Evolutionary conservation across 2,888 invertebrate species (phyloP).

Genomic region (Helicoverpa assulta): DNA sequence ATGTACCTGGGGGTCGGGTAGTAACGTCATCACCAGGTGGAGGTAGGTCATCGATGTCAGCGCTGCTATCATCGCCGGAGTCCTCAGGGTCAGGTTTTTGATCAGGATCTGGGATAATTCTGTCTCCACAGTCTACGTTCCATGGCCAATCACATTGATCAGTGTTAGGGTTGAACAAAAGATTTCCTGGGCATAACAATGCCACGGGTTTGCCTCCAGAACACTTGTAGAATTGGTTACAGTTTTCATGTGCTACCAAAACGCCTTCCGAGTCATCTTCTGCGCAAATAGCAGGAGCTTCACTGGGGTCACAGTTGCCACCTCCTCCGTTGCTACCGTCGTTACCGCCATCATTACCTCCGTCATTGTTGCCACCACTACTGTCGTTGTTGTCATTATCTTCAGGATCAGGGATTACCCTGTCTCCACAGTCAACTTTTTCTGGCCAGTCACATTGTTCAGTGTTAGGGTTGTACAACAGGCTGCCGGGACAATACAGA

Average conservation of each 20-base stretch:
- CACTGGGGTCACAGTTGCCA: constrained; percentile 60
- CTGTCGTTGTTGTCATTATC: neutral
- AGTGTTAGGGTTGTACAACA: constrained; percentile 65
- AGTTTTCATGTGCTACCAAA: constrained; percentile 67
- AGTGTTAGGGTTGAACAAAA: constrained; percentile 65
- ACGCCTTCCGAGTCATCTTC: constrained; percentile 52
- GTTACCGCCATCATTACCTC: too few species aligned
- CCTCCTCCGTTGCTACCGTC: constrained; percentile 10
- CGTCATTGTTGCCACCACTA: too few species aligned
- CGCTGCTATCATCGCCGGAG: constrained; percentile 1
- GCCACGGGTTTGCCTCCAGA: constrained; percentile 61
- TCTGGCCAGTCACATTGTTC: constrained; percentile 71
- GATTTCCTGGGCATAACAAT: constrained; percentile 52
- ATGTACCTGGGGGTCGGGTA: constrained; percentile 14
- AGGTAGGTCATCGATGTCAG: constrained; percentile 10
- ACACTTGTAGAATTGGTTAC: constrained; percentile 71
- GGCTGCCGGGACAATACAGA: constrained; percentile 53
- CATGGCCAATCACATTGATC: constrained; percentile 71
- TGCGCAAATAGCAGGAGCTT: constrained; percentile 66
- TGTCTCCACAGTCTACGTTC: too few species aligned
- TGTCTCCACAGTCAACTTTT: constrained; percentile 66
- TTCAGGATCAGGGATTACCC: constrained; percentile 45
- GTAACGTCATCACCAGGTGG: constrained; percentile 24
- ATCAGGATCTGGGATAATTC: too few species aligned
- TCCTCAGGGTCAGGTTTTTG: too few species aligned